Evolutionary conservation across 2,888 invertebrate species (phyloP).

Genomic region (Agrotis ipsilon): DNA sequence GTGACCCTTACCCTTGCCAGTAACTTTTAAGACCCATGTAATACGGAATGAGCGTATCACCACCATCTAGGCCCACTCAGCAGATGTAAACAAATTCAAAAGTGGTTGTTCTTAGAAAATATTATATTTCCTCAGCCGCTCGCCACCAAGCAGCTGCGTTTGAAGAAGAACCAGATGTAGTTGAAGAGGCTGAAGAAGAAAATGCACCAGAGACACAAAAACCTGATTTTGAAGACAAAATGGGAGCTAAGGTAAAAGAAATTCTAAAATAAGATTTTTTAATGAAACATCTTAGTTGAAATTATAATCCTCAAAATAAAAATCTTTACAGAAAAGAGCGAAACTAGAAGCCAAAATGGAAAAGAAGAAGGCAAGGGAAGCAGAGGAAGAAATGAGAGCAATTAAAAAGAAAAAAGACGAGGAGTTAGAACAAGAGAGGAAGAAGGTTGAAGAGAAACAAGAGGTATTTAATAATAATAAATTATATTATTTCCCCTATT

Average conservation of each 20-base stretch:
- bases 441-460: conserved; percentile 93
- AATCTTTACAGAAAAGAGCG: conserved; percentile 93
- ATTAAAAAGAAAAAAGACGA: conserved; percentile 95
- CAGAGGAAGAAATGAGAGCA: conserved; percentile 94
- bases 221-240: conserved; percentile 93
- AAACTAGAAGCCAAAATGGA: conserved; percentile 98
- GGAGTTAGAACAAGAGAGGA: conserved; percentile 94
- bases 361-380: conserved; percentile 95
- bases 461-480: conserved; percentile 74
- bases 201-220: conserved; percentile 74
- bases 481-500: neutral
- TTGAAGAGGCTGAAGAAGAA: conserved; percentile 88
- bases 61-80: no score
- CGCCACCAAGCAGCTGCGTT: conserved; percentile 84
- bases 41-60: no score
- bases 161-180: conserved; percentile 90
- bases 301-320: neutral
- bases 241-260: conserved; percentile 94
- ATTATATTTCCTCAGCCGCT: conserved; percentile 74
- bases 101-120: neutral
- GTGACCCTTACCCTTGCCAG: no score
- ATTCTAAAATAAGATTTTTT: no score
- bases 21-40: no score
- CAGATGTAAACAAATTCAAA: no score
- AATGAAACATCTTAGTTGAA: no score